phyloP scores from a whole-genome alignment of 2,113 vertebrate genomes.

The Equus quagga region DNA sequence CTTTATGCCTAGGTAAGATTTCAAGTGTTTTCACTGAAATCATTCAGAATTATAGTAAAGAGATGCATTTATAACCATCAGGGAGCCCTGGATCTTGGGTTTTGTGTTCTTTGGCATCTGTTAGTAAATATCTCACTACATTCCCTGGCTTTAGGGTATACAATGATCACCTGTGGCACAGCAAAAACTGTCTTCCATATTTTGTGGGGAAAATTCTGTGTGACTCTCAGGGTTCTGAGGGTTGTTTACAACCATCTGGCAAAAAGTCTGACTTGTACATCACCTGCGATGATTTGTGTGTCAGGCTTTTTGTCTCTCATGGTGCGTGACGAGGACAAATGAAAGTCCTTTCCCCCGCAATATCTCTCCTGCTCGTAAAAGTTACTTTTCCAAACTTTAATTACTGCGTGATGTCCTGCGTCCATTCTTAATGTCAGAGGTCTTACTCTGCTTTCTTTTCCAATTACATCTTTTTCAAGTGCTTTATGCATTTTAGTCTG shows the following conservation, averaged over 20 bases:
- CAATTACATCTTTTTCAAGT: constrained; percentile 50
- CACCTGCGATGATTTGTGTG: constrained; percentile 69
- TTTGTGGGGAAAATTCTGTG: not conserved
- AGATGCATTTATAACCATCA: constrained; percentile 56
- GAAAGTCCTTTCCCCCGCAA: constrained; percentile 72
- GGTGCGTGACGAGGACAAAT: constrained; percentile 70
- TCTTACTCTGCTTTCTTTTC: constrained; percentile 60
- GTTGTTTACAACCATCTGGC: constrained; percentile 70
- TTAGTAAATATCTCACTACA: constrained; percentile 57
- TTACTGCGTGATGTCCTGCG: constrained; percentile 4
- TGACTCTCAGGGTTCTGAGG: not conserved
- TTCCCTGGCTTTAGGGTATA: constrained; percentile 40
- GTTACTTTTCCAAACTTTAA: constrained; percentile 68
- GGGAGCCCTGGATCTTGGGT: constrained; percentile 40
- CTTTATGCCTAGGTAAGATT: constrained; percentile 64
- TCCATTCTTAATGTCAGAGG: constrained; percentile 44
- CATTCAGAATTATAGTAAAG: constrained; percentile 61
- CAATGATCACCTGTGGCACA: constrained; percentile 63
- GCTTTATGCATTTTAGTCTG: constrained; percentile 32
- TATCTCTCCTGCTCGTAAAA: constrained; percentile 47
- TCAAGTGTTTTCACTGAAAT: constrained; percentile 70
- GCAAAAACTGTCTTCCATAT: constrained; percentile 13
- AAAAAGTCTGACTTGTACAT: constrained; percentile 47
- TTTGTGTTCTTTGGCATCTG: constrained; percentile 40
- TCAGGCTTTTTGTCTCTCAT: constrained; percentile 72